Conservation (phyloP, 2,888 invertebrate species). For the Drosophila helvetica region DNA sequence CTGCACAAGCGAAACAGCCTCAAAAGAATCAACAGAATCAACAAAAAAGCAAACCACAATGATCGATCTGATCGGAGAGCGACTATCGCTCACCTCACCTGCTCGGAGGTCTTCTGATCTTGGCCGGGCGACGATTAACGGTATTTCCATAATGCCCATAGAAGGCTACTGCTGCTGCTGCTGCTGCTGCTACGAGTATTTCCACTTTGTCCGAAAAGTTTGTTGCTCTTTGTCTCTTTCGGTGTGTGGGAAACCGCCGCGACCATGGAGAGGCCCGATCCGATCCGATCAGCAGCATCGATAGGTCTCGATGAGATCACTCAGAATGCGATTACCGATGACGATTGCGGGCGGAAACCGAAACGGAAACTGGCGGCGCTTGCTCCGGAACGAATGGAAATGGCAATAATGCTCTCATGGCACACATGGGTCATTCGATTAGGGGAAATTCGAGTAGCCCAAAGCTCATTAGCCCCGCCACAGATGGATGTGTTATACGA, state of each 20-base stretch:
- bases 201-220: slow-evolving; percentile 20
- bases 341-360: slow-evolving; percentile 10
- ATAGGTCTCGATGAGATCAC: slow-evolving; percentile 41
- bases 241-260: slow-evolving; percentile 30
- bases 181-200: background rate
- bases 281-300: slow-evolving; percentile 18
- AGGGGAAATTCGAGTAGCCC: slow-evolving; percentile 17
- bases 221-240: slow-evolving; percentile 24
- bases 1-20: slow-evolving; percentile 38
- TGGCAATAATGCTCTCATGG: background rate
- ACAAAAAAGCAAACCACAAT: slow-evolving; percentile 29
- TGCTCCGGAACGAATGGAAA: slow-evolving; percentile 2
- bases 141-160: slow-evolving; percentile 71
- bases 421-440: background rate
- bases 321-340: slow-evolving; percentile 29
- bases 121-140: slow-evolving; percentile 52
- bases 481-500: slow-evolving; percentile 11
- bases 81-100: slow-evolving; percentile 26
- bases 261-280: slow-evolving; percentile 18
- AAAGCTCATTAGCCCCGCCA: slow-evolving; percentile 32
- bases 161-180: slow-evolving; percentile 30
- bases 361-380: slow-evolving; percentile 17
- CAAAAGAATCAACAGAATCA: background rate
- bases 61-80: slow-evolving; percentile 32
- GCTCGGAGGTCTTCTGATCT: slow-evolving; percentile 51